Percentiles rank a stretch among this genome's conserved stretches.
Evolutionary conservation across 1,140 invertebrate genomes (phyloP).

Genomic region (Probaryconus sp.): DNA sequence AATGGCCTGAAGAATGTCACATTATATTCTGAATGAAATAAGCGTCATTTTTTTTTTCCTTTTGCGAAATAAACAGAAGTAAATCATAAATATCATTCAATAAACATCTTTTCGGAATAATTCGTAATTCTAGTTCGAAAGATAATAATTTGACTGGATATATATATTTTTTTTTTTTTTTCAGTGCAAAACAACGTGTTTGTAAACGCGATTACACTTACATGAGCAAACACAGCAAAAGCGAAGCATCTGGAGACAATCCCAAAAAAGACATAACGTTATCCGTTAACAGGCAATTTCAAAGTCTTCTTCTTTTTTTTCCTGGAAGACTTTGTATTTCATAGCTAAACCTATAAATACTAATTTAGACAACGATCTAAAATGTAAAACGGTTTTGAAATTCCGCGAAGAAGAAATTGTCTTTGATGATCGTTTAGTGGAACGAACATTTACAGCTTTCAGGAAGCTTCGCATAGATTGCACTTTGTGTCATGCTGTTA

Average conservation of each 20-base stretch:
- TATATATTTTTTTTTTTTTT: too few relatives aligned
- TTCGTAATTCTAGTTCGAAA: too few relatives aligned
- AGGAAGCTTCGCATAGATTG: conserved; percentile 11
- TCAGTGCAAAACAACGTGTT: conserved; percentile 28
- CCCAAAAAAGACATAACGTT: conserved; percentile 52
- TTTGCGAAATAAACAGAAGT: too few relatives aligned
- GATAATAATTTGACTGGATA: too few relatives aligned
- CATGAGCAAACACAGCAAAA: conserved; percentile 15
- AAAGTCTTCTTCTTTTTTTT: conserved; percentile 33
- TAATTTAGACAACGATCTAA: conserved; percentile 7
- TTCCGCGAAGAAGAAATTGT: conserved; percentile 36
- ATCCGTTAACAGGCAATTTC: conserved; percentile 70
- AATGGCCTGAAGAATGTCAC: background rate
- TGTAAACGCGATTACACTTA: conserved; percentile 45
- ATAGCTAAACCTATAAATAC: conserved; percentile 51
- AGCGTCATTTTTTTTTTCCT: too few relatives aligned
- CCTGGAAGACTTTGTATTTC: conserved; percentile 45
- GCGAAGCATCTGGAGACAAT: conserved; percentile 14
- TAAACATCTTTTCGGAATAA: too few relatives aligned
- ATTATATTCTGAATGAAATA: background rate
- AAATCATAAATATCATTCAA: too few relatives aligned
- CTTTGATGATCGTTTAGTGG: conserved; percentile 40
- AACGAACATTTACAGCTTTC: conserved; percentile 40
- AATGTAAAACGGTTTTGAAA: conserved; percentile 42
- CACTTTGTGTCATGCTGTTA: conserved; percentile 10